Conservation (phyloP, 2,797 vertebrate genomes). For the Lindbergichthys nudifrons region DNA sequence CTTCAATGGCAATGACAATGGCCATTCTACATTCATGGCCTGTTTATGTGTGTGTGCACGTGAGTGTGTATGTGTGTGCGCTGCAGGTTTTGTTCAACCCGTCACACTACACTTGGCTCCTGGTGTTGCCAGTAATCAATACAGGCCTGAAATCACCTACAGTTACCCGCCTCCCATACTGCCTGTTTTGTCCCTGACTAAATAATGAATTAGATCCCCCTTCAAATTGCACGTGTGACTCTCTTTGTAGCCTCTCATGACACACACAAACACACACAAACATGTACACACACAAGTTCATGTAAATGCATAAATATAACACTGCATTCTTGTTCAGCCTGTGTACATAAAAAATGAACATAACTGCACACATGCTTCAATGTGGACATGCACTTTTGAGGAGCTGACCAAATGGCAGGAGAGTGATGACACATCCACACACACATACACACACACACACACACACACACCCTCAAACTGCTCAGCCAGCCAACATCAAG, state of each 20-base stretch:
- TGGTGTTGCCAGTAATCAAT: constrained; percentile 99
- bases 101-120: constrained; percentile 95
- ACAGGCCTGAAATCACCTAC: constrained; percentile 96
- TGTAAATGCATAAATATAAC: constrained; percentile 52
- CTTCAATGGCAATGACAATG: constrained; percentile 79
- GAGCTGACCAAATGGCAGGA: constrained; percentile 19
- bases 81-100: constrained; percentile 88
- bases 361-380: constrained; percentile 23
- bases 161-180: constrained; percentile 92
- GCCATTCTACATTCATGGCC: constrained; percentile 80
- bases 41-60: constrained; percentile 57
- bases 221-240: constrained; percentile 72
- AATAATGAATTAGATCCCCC: constrained; percentile 93
- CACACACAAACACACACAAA: constrained; percentile 25
- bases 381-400: constrained; percentile 9
- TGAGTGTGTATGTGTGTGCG: constrained; percentile 74
- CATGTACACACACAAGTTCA: constrained; percentile 17
- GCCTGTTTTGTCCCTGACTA: constrained; percentile 98
- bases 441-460: constrained; percentile 17
- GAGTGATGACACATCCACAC: constrained; percentile 7
- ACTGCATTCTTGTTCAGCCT: background rate
- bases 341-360: background rate
- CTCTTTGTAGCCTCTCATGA: constrained; percentile 68
- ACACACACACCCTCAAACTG: constrained; percentile 33
- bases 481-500: constrained; percentile 85